Percentiles rank a stretch among this genome's conserved stretches.
Conservation (phyloP, 1,140 invertebrate genomes). For the Drosophila athabasca region DNA sequence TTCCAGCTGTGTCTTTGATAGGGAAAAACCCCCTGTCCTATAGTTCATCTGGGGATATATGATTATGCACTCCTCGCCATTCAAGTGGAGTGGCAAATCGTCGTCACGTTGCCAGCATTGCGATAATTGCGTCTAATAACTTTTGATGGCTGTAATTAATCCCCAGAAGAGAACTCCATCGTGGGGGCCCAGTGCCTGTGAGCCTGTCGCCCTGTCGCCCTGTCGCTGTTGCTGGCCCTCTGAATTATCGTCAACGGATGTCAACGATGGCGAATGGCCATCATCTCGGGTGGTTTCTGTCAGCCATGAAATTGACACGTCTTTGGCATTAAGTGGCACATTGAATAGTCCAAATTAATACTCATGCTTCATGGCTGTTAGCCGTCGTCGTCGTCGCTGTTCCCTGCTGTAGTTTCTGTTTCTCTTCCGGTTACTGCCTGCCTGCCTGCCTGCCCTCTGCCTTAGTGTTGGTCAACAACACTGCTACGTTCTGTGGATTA, state of each 20-base stretch:
- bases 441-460: no score
- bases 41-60: no score
- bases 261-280: conserved; percentile 29
- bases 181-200: conserved; percentile 1
- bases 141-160: conserved; percentile 82
- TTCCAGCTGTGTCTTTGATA: no score
- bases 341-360: conserved; percentile 81
- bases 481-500: no score
- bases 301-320: conserved; percentile 81
- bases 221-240: neutral
- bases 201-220: conserved; percentile 5
- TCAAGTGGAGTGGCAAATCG: conserved; percentile 33
- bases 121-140: conserved; percentile 81
- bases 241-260: conserved; percentile 27
- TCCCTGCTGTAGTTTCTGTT: conserved; percentile 1
- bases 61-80: conserved; percentile 22
- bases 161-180: conserved; percentile 55
- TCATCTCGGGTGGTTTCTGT: conserved; percentile 56
- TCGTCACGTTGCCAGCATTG: conserved; percentile 70
- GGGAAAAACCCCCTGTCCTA: no score
- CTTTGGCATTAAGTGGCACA: conserved; percentile 80
- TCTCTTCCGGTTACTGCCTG: conserved; percentile 3
- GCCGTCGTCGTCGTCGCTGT: neutral
- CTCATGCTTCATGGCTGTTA: conserved; percentile 44
- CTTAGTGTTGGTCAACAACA: no score